Conservation (phyloP, 2,888 invertebrate species). For the Andrena bicolor region DNA sequence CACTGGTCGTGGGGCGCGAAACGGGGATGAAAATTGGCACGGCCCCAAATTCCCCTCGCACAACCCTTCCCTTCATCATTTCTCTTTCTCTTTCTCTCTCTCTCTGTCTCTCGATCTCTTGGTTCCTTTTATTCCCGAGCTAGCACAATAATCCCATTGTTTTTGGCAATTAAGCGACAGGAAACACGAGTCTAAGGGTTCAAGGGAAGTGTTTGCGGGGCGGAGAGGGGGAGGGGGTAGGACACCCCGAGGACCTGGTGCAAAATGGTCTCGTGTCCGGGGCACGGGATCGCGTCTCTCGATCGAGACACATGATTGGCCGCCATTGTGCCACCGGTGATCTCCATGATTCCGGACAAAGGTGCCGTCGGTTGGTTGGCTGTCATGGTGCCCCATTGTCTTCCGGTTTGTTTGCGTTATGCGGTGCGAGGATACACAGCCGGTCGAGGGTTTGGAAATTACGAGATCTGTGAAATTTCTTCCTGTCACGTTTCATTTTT, state of each 20-base stretch:
- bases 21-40: conserved; percentile 52
- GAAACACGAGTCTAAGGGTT: conserved; percentile 47
- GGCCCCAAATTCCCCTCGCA: conserved; percentile 45
- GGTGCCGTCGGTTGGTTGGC: conserved; percentile 60
- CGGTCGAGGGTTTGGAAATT: not conserved
- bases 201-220: conserved; percentile 7
- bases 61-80: not conserved
- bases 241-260: conserved; percentile 46
- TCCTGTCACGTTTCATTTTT: not conserved
- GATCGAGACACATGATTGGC: conserved; percentile 75
- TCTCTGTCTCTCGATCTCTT: not conserved
- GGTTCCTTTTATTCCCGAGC: conserved; percentile 37
- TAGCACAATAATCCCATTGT: conserved; percentile 71
- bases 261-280: conserved; percentile 50
- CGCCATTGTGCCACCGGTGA: conserved; percentile 71
- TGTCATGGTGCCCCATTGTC: conserved; percentile 75
- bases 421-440: conserved; percentile 35
- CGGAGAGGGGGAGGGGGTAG: not conserved
- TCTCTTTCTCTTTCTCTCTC: not conserved
- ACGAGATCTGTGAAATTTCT: not conserved
- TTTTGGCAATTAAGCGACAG: conserved; percentile 71
- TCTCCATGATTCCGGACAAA: conserved; percentile 75
- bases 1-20: conserved; percentile 18
- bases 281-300: conserved; percentile 63
- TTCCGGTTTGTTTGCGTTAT: conserved; percentile 73